Percentiles rank a stretch among this genome's conserved stretches.
These are phyloP conservation scores for Argyra leucocephala DNA, from an alignment of 2,888 invertebrate genomes.

Conservation along the genomic window DNA sequence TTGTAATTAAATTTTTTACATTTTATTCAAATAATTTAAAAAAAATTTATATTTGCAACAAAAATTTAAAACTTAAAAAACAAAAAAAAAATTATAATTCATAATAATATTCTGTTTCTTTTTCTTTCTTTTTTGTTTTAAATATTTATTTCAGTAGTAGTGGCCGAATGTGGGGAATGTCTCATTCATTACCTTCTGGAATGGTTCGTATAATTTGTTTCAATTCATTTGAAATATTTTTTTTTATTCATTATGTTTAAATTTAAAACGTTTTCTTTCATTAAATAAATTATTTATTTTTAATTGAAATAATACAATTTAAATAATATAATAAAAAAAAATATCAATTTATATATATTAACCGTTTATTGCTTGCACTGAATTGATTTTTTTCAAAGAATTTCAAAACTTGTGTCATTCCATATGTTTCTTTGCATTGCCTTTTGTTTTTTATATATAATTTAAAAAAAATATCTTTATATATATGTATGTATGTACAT, in stretches of 20 bases:
- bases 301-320: background rate
- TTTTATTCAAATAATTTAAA: background rate
- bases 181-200: slow-evolving; percentile 44
- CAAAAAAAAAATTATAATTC: background rate
- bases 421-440: background rate
- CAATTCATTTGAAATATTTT: slow-evolving; percentile 18
- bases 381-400: slow-evolving; percentile 1
- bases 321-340: background rate
- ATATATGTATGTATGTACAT: too few relatives aligned
- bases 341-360: background rate
- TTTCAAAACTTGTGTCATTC: slow-evolving; percentile 1
- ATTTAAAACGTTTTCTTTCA: background rate
- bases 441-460: background rate
- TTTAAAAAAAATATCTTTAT: too few relatives aligned
- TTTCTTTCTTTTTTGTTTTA: slow-evolving; percentile 13
- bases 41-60: background rate
- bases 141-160: slow-evolving; percentile 34
- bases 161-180: slow-evolving; percentile 44
- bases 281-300: background rate
- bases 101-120: background rate
- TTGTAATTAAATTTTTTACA: background rate
- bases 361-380: slow-evolving; percentile 6
- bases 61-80: background rate
- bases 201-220: slow-evolving; percentile 40
- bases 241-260: slow-evolving; percentile 13